These are phyloP conservation scores for Chaetorhynchus papuensis DNA, from an alignment of 2,113 vertebrate genomes.

Conservation along the genomic window DNA sequence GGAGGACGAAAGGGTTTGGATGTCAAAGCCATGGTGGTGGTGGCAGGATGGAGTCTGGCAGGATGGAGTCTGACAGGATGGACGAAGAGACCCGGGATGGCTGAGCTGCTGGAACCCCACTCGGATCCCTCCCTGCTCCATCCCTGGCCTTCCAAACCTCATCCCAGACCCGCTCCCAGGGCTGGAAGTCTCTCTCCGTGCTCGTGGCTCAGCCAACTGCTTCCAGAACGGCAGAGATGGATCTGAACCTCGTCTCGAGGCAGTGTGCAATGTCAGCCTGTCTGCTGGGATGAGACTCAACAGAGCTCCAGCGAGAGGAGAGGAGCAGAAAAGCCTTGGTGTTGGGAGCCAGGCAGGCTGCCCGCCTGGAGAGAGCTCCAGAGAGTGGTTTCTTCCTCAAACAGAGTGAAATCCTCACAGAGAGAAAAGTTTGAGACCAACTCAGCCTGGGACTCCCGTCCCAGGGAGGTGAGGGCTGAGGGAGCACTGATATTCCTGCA, in stretches of 20 bases:
- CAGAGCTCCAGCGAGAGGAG: neutral
- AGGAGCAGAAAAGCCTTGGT: neutral
- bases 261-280: neutral
- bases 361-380: neutral
- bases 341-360: neutral
- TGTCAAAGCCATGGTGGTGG: neutral
- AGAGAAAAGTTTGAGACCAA: neutral
- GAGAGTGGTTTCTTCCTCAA: neutral
- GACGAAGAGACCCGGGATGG: fast-evolving
- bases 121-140: neutral
- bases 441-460: neutral
- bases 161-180: neutral
- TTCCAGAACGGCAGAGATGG: neutral
- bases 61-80: neutral
- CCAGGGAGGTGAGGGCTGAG: neutral
- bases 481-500: neutral
- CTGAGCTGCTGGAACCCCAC: neutral
- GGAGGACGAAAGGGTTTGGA: neutral
- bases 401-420: fast-evolving
- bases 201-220: fast-evolving
- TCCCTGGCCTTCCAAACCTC: neutral
- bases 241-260: neutral
- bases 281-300: neutral
- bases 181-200: fast-evolving
- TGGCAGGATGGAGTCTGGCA: neutral